Evolutionary conservation across 2,888 invertebrate species (phyloP).

Genomic region (Aplocera efformata): DNA sequence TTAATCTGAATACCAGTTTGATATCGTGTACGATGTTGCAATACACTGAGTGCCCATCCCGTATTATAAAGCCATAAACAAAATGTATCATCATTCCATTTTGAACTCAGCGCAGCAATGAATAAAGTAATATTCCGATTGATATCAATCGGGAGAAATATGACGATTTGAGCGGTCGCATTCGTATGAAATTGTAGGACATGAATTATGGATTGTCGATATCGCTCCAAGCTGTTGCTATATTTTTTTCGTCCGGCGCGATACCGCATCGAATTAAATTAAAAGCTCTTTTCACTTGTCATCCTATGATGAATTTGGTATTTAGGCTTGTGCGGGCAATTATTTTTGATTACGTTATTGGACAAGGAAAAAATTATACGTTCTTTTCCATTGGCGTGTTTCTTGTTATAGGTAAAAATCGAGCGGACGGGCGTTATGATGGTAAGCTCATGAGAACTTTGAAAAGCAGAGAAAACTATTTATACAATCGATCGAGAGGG

Average conservation of each 20-base stretch:
- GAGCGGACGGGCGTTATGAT: background rate
- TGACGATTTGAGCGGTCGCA: constrained; percentile 43
- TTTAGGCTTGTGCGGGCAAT: constrained; percentile 57
- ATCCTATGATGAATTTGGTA: constrained; percentile 76
- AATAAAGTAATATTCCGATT: constrained; percentile 53
- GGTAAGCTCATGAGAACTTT: constrained; percentile 1
- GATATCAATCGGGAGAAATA: constrained; percentile 41
- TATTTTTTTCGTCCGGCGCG: constrained; percentile 72
- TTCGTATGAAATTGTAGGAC: constrained; percentile 79
- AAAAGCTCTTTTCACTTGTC: constrained; percentile 81
- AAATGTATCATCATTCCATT: constrained; percentile 32
- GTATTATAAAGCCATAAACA: constrained; percentile 42
- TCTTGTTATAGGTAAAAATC: constrained; percentile 10
- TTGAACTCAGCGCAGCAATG: constrained; percentile 36
- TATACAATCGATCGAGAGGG: background rate
- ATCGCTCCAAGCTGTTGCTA: constrained; percentile 79
- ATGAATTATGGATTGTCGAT: constrained; percentile 81
- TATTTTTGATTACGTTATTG: constrained; percentile 37
- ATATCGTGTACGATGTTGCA: constrained; percentile 78
- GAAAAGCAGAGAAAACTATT: no score
- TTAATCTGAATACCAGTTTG: constrained; percentile 79
- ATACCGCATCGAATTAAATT: constrained; percentile 80
- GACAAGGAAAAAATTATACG: constrained; percentile 7
- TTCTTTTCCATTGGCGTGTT: constrained; percentile 12
- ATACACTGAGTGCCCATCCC: constrained; percentile 59